A percentile compares a stretch with the other conserved stretches of the same genome.
Conservation (phyloP, 2,888 invertebrate species). For the Agriotes lineatus region DNA sequence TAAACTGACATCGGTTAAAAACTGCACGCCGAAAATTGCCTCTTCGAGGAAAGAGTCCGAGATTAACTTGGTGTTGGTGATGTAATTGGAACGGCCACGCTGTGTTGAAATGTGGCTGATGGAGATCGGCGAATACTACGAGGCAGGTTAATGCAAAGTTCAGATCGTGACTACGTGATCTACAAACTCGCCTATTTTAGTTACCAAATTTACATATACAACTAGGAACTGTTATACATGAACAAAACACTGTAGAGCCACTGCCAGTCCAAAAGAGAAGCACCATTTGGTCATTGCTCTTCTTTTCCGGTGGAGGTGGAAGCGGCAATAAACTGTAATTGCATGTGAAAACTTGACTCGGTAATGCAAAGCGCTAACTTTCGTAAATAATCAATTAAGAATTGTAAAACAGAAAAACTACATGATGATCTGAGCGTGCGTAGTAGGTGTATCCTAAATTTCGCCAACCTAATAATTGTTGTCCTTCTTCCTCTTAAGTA, state of each 20-base stretch:
- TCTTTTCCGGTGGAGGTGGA: background rate
- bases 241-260: background rate
- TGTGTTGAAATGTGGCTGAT: conserved; percentile 1
- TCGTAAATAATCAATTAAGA: too few relatives aligned
- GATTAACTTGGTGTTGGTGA: conserved; percentile 8
- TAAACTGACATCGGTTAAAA: background rate
- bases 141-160: conserved; percentile 18
- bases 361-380: too few relatives aligned
- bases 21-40: background rate
- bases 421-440: too few relatives aligned
- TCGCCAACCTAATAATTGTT: too few relatives aligned
- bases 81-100: conserved; percentile 12
- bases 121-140: conserved; percentile 1
- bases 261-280: background rate
- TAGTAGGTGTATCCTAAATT: too few relatives aligned
- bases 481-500: too few relatives aligned
- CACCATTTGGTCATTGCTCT: background rate
- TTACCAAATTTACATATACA: conserved; percentile 13
- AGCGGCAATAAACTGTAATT: too few relatives aligned
- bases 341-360: too few relatives aligned
- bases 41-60: background rate
- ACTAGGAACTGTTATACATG: conserved; percentile 10
- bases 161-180: conserved; percentile 21
- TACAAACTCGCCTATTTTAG: conserved; percentile 22
- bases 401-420: too few relatives aligned